A percentile compares a stretch with the other conserved stretches of the same genome.
Conservation (phyloP, 2,888 invertebrate species). For the Apotomis turbidana region DNA sequence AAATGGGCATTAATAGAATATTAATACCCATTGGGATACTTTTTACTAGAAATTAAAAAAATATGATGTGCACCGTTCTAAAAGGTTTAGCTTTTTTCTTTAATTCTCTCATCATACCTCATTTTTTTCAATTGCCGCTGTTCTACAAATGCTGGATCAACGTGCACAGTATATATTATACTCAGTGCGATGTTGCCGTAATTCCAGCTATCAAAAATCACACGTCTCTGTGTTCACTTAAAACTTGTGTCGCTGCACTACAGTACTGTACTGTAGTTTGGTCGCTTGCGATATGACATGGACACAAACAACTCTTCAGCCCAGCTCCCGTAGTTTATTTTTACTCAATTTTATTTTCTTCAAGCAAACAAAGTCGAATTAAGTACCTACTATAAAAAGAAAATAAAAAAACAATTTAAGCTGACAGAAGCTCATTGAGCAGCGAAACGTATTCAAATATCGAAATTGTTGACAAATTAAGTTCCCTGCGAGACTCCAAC, state of each 20-base stretch:
- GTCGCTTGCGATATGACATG: background rate
- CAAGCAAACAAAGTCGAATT: slow-evolving; percentile 57
- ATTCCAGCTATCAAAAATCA: background rate
- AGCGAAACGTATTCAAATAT: slow-evolving; percentile 83
- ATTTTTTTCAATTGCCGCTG: background rate
- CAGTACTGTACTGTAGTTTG: no score
- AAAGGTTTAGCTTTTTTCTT: background rate
- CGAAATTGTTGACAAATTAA: slow-evolving; percentile 84
- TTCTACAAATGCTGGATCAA: no score
- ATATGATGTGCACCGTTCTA: background rate
- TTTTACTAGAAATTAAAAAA: background rate
- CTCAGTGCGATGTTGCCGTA: background rate
- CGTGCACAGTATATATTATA: no score
- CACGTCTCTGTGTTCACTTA: background rate
- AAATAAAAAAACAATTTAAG: slow-evolving; percentile 80
- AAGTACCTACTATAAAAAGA: slow-evolving; percentile 62
- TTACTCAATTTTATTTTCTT: slow-evolving; percentile 43
- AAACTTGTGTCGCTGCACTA: background rate
- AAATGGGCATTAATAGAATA: background rate
- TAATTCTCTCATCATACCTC: no score
- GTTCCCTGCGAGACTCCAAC: slow-evolving; percentile 76
- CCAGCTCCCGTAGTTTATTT: slow-evolving; percentile 18
- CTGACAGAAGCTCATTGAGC: slow-evolving; percentile 82
- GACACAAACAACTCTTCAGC: background rate
- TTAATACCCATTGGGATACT: background rate